Evolutionary conservation across 35 echinoderm and acorn worm genomes (phyloP), one percentile per base, ranked within the genome.

Genomic region (Holothuria glaberrima): DNA sequence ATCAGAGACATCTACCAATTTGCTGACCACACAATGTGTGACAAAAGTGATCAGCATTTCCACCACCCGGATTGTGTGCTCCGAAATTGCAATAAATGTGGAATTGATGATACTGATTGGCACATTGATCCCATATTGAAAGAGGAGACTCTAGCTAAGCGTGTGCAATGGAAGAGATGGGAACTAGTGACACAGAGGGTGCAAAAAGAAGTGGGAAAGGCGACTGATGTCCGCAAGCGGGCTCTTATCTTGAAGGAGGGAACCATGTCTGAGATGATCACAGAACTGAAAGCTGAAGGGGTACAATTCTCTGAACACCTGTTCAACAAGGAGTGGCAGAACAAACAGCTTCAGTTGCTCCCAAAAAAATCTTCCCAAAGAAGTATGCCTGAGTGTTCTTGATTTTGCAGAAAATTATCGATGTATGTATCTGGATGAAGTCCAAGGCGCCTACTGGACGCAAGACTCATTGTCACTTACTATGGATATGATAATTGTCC

Each of bases 401-500:
- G 93, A 94, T 64, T 94, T 94, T 61, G 89, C 93, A 2, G 84
- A 94, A 29, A 94, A 94, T 74, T 94, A 64, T 36, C 91, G 91
- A 67, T 94, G 93, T 34, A 68, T 1, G 24, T 72, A 91, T 70
- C 93, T 90, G 28, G 18, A 75, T 0, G 92, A 94, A 58, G 88
- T 94, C 9, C 92, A 94, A 67, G 78, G 89, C 44, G 93, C 93
- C 12, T 91, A 94, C 48, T 94, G 86, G 28, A 35, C 89, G 0
- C 89, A 94, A 1, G 83, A 94, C 63, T 72, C 74, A 58, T 87
- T 13, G 86, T 94, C 27, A 88, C 38, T 5, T 91, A 91, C 57
- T 91, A 94, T 59, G 9, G 0, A 34, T 94, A 89, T 83, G 64
- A 86, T 7, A 71, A 20, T 48, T 94, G 93, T 60, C 18, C 2